Conservation (phyloP, 2,888 invertebrate genomes). For the Lypha dubia region DNA sequence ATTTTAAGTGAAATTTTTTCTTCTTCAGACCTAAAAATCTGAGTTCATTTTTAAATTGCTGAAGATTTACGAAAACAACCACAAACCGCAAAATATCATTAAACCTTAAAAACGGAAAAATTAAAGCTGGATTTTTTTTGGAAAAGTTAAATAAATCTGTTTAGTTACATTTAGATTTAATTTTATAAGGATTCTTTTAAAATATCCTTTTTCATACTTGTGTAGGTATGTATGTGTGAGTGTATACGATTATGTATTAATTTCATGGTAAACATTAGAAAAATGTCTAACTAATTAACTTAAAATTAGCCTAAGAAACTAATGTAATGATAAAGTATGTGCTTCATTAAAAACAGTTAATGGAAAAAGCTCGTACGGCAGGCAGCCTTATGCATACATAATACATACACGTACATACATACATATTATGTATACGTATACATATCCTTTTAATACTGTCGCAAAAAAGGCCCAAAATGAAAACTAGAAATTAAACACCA, state of each 20-base stretch:
- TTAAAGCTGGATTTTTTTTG: not conserved
- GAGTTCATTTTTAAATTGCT: not conserved
- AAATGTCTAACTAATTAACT: conserved; percentile 46
- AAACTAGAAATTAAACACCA: conserved; percentile 16
- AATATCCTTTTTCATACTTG: conserved; percentile 47
- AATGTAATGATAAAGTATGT: conserved; percentile 12
- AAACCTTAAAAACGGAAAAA: conserved; percentile 3
- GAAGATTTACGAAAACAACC: not conserved
- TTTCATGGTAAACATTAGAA: conserved; percentile 45
- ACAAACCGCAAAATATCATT: not conserved
- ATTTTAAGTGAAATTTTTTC: too few relatives aligned
- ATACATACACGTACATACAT: not conserved
- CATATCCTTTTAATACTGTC: conserved; percentile 22
- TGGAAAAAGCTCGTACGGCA: conserved; percentile 26
- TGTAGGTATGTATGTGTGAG: conserved; percentile 5
- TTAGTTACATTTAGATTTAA: conserved; percentile 18
- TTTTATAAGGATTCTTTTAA: conserved; percentile 60
- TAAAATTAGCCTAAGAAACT: conserved; percentile 51
- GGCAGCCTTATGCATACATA: not conserved
- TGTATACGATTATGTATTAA: not conserved
- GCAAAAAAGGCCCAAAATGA: conserved; percentile 25
- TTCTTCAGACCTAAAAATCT: too few relatives aligned
- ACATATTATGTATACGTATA: not conserved
- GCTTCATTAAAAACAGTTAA: conserved; percentile 31
- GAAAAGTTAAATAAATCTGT: conserved; percentile 44